Evolutionary conservation across 2,797 vertebrate species (phyloP).

Genomic region (Spondyliosoma cantharus): DNA sequence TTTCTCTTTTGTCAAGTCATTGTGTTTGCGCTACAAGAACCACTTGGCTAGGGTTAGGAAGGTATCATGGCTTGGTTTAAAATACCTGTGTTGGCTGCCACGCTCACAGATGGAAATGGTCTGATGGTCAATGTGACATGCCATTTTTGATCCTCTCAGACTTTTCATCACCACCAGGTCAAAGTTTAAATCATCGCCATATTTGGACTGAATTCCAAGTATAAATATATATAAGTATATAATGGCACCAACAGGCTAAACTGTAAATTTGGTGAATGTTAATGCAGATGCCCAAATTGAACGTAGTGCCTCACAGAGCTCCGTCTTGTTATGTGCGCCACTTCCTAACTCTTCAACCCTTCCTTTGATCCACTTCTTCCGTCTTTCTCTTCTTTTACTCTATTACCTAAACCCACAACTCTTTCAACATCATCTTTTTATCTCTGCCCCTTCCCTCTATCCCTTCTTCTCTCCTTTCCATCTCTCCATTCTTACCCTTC

Average conservation of each 20-base stretch:
- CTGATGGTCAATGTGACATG: too few relatives aligned
- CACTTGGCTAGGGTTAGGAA: too few relatives aligned
- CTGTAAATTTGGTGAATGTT: background rate
- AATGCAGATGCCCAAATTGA: background rate
- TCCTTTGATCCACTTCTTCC: background rate
- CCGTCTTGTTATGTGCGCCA: too few relatives aligned
- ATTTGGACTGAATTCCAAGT: too few relatives aligned
- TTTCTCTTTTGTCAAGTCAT: too few relatives aligned
- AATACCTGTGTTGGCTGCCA: too few relatives aligned
- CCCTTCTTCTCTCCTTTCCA: constrained; percentile 1
- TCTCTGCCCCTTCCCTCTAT: background rate
- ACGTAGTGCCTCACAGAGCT: background rate
- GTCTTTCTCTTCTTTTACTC: constrained; percentile 13
- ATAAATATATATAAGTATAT: too few relatives aligned
- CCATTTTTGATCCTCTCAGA: too few relatives aligned
- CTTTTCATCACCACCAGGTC: background rate
- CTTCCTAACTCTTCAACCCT: background rate
- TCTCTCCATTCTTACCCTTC: constrained; percentile 2
- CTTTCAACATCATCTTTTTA: background rate
- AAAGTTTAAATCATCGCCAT: background rate
- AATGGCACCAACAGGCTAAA: background rate
- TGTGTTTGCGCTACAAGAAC: too few relatives aligned
- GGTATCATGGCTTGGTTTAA: too few relatives aligned
- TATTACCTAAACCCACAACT: background rate
- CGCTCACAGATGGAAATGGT: too few relatives aligned